Evolutionary conservation across 2,888 invertebrate species (phyloP), one percentile per base, ranked within the genome.

Genomic region (Drosophila longiperda): DNA sequence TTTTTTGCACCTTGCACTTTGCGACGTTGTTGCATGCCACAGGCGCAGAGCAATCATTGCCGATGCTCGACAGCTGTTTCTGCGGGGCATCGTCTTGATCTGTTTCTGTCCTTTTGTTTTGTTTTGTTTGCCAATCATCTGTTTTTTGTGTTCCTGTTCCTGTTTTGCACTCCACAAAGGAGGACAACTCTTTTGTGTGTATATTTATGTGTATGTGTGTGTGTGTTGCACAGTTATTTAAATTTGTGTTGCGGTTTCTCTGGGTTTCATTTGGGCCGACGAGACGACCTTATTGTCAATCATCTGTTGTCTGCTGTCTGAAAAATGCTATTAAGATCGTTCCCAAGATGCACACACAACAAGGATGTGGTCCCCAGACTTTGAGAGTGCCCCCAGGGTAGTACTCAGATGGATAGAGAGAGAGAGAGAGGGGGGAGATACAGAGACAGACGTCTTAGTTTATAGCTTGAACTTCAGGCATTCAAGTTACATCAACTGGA

Each of bases 191-290:
- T 73, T 66, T 69, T 75, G 57, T 73, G 55, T 38, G 12, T n/a
- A 45, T 8, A 23, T 26, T 2, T 1, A 1, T 20, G 1, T 45
- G 20, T 66, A 42, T 57, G 62, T 74, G 53, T 69, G 20, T 20
- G 45, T 45, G 45, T 45, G 45, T 49, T 75, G 70, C 63, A 71
- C 85, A 85, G 90, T 87, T 87, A 89, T 89, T 89, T 84, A 82
- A 89, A 90, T 87, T 80, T 85, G 89, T 85, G 76, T 85, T 89
- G 90, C 80, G 88, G 90, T 89, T 79, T 83, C 55, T n/a, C 38
- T 54, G 20, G 17, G 52, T 52, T 48, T 40, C 45, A 82, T 77
- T 79, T 38, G 36, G 40, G 9, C 40, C n/a, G n/a, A 2, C 42
- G 32, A 36, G 20, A 29, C 82, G 64, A 63, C 55, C 82, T 78